phyloP scores from a whole-genome alignment of 23 tunicate genomes.

The Clavelina lepadiformis region DNA sequence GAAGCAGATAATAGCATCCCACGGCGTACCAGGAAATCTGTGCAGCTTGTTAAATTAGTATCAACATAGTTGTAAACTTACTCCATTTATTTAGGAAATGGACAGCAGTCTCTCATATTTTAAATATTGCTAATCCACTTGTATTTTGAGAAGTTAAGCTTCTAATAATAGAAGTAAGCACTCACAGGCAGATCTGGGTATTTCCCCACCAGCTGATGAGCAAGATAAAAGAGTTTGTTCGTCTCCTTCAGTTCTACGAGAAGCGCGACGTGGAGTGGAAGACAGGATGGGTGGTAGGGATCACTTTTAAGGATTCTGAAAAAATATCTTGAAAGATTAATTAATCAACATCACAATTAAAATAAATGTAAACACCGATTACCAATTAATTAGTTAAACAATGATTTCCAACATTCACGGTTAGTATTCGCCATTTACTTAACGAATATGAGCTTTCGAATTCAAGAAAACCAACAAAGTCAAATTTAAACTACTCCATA shows the following conservation, averaged over 20 bases:
- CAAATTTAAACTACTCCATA: too few relatives aligned
- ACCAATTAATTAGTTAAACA: too few relatives aligned
- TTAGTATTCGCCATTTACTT: too few relatives aligned
- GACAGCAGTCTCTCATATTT: too few relatives aligned
- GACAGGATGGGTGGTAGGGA: constrained; percentile 71
- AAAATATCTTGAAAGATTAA: background rate
- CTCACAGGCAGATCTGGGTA: constrained; percentile 78
- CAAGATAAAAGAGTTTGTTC: constrained; percentile 73
- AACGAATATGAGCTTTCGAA: too few relatives aligned
- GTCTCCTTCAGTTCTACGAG: constrained; percentile 65
- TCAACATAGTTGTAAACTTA: background rate
- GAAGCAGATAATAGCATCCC: constrained; percentile 85
- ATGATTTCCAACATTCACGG: too few relatives aligned
- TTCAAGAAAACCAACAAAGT: too few relatives aligned
- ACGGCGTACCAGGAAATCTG: constrained; percentile 94
- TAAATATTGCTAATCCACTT: background rate
- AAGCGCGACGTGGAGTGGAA: constrained; percentile 78
- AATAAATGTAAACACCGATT: too few relatives aligned
- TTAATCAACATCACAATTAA: background rate
- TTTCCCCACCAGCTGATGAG: constrained; percentile 67
- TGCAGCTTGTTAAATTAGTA: background rate
- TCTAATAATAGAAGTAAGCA: too few relatives aligned
- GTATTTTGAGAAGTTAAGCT: too few relatives aligned
- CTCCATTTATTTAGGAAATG: background rate
- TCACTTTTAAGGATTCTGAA: constrained; percentile 60